These are phyloP conservation scores for Dipodomys merriami DNA, from an alignment of 2,113 vertebrate genomes.

Conservation along the genomic window DNA sequence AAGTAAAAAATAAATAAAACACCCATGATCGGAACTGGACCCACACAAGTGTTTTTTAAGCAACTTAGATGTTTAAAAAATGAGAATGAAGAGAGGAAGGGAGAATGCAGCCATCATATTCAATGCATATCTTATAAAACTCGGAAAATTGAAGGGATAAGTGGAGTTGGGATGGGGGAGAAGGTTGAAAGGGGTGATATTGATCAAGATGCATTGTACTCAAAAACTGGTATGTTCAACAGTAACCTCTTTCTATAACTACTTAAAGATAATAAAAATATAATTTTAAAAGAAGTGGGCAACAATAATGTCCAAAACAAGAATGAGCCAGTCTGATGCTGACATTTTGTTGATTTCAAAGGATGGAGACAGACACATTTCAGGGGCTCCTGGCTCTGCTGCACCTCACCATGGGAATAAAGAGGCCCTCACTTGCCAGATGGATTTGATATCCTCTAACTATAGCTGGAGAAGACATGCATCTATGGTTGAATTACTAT, in stretches of 20 bases:
- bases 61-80: neutral
- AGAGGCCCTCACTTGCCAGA: constrained; percentile 49
- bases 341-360: constrained; percentile 51
- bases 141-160: no score
- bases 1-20: neutral
- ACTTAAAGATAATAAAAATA: no score
- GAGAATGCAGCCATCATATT: no score
- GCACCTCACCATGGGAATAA: constrained; percentile 67
- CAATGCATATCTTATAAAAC: no score
- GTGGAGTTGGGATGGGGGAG: no score
- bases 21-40: neutral
- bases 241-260: no score
- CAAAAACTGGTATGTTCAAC: no score
- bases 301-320: constrained; percentile 50
- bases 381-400: neutral
- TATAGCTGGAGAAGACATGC: neutral
- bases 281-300: neutral
- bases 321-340: constrained; percentile 4
- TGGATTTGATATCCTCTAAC: constrained; percentile 29
- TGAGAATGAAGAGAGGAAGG: no score
- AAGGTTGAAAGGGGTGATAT: no score
- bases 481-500: neutral
- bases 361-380: neutral
- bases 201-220: no score
- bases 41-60: constrained; percentile 11